Base-by-base conservation (phyloP, 2,113 vertebrate genomes). In the Lipophrys pholis region DNA sequence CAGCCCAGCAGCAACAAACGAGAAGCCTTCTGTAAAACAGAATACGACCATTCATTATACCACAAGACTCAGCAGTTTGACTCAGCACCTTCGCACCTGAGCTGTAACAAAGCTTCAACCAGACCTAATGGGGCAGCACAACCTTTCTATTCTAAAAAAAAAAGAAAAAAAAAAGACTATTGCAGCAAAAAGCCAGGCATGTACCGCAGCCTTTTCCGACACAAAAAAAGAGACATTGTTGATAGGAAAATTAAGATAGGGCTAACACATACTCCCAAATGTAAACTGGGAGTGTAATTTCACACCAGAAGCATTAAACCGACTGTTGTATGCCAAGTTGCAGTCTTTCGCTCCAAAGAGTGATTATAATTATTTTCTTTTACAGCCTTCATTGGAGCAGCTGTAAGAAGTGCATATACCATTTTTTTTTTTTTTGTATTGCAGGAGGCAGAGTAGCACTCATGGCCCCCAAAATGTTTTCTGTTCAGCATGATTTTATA, bases 301-400 rank as follows among this genome's bases (percentile, higher is more conserved):
- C 85, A 86, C 91, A 92, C 82, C 86, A 89, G 84, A 91, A 81
- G 84, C 67, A 39, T 73, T 86, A 63, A 81, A 76, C 69, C 80
- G 84, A 84, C 85, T 81, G 78, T 30, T 58, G 56, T 84, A 68
- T 81, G 85, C 77, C 85, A 87, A 86, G 53, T 82, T 78, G 55
- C 12, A 39, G 54, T 88, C 68, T 86, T 90, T 88, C 81, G 75
- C 84, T 88, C 69, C 71, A 78, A 51, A 62, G 52, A 63, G 73
- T 70, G 73, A 88, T 89, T 80, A 80, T 64, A 55, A 62, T 30
- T 30, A 56, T 84, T 66, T 57, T 59, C 75, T 73, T 82, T 83
- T 81, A 69, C 46, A 73, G 46, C 77, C 57, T 46, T 78, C 69
- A 81, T 35, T 69, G 71, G 63, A 85, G 74, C 87, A 85, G 80